These are phyloP conservation scores for Drosophila subsilvestris DNA, from an alignment of 2,888 invertebrate species.

Conservation along the genomic window DNA sequence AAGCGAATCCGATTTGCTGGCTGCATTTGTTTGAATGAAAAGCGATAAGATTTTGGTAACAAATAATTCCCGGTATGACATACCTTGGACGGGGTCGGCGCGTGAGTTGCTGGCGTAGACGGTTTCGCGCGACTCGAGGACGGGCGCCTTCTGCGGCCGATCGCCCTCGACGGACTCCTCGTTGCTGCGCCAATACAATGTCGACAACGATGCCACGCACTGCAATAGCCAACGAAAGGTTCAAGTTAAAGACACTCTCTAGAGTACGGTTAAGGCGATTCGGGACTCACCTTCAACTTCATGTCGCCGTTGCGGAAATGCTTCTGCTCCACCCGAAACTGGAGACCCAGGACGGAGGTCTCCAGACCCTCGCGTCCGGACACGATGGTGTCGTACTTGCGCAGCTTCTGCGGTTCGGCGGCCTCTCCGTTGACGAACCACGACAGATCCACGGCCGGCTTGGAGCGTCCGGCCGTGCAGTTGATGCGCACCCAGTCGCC, in stretches of 20 bases:
- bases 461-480: slow-evolving; percentile 87
- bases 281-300: slow-evolving; percentile 87
- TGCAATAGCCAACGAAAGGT: slow-evolving; percentile 45
- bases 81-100: slow-evolving; percentile 90
- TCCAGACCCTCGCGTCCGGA: slow-evolving; percentile 87
- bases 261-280: not conserved
- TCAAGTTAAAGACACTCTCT: slow-evolving; percentile 11
- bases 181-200: slow-evolving; percentile 90
- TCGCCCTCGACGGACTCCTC: slow-evolving; percentile 91
- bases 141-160: slow-evolving; percentile 87
- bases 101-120: slow-evolving; percentile 86
- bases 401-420: slow-evolving; percentile 83
- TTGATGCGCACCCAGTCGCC: slow-evolving; percentile 87
- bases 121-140: slow-evolving; percentile 89
- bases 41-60: slow-evolving; percentile 84
- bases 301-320: slow-evolving; percentile 90
- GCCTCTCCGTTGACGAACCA: slow-evolving; percentile 87
- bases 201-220: slow-evolving; percentile 89
- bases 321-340: slow-evolving; percentile 88
- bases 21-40: slow-evolving; percentile 84
- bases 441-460: slow-evolving; percentile 86
- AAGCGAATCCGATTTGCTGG: slow-evolving; percentile 81
- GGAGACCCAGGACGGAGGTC: slow-evolving; percentile 88
- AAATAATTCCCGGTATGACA: slow-evolving; percentile 84
- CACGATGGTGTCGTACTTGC: slow-evolving; percentile 85